Evolutionary conservation across 2,797 vertebrate genomes (phyloP).

Genomic region (Acanthopagrus latus): DNA sequence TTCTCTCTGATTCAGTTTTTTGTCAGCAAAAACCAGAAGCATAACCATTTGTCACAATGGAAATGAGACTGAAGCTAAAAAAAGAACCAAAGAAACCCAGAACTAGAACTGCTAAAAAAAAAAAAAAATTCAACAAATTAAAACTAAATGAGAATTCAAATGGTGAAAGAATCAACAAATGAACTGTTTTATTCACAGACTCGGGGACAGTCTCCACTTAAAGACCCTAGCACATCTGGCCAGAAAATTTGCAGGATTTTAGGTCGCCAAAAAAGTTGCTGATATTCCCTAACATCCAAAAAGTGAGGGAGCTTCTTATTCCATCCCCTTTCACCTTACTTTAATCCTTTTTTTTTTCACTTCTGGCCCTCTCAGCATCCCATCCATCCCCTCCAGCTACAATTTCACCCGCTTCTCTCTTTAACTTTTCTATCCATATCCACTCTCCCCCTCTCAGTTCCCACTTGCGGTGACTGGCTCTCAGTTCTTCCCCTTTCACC

Average conservation of each 20-base stretch:
- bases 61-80: too few species aligned
- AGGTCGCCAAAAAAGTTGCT: neutral
- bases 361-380: constrained; percentile 30
- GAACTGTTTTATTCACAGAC: too few species aligned
- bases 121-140: too few species aligned
- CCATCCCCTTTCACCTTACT: neutral
- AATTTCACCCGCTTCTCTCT: constrained; percentile 23
- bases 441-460: neutral
- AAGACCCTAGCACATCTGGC: too few species aligned
- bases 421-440: constrained; percentile 17
- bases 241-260: neutral
- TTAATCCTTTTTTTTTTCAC: neutral
- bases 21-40: too few species aligned
- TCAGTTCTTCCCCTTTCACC: constrained; percentile 3
- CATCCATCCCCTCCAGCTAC: constrained; percentile 23
- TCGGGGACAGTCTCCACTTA: too few species aligned
- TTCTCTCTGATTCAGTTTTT: too few species aligned
- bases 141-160: too few species aligned
- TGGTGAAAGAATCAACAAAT: too few species aligned
- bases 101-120: too few species aligned
- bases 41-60: too few species aligned
- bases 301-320: neutral
- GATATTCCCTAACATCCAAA: constrained; percentile 2
- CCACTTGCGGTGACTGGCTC: constrained; percentile 16
- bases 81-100: too few species aligned